Base-by-base conservation (phyloP, 2,797 vertebrate species). In the Enoplosus armatus region DNA sequence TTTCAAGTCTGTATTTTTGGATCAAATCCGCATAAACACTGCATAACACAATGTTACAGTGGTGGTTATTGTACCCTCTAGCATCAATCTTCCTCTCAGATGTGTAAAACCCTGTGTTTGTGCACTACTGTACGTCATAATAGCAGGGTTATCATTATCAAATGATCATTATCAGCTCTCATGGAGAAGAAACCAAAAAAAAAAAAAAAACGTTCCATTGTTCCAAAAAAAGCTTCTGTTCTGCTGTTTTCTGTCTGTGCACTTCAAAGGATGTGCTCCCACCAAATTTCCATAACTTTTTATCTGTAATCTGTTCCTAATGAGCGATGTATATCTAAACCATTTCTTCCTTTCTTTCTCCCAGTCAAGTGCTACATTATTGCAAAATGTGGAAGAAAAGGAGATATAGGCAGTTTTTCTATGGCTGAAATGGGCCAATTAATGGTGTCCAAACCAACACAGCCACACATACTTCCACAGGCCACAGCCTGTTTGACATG, bases 1-100 rank as follows among this genome's bases (percentile, higher is more conserved):
- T 94, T 94, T 94, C 91, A 94, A 91, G 87, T 94, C 82, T 76
- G 88, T 93, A 94, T 94, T 93, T 94, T 88, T 89, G 91, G 93
- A 93, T 89, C 82, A 90, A 89, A 90, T 94, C 74, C 66, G 67
- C 86, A 84, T 86, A 85, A 92, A 89, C 79, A 86, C 64, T 12
- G 65, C 71, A 64, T 51, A 77, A 86, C 77, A 77, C 73, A 70
- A 51, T 77, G 80, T 90, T 79, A 78, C 68, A 85, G 85, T 26
- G 10, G 47, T 66, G 27, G 75, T 82, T 90, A 80, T 85, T 89
- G 71, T 77, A 86, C 82, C 88, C 84, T 84, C 84, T 71, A 72
- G 72, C 84, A 89, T 88, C 86, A 91, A 79, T 91, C 85, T 90
- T 79, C 77, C 73, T 82, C 81, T 91, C 83, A 87, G 88, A 90